Percentiles rank a stretch among this genome's conserved stretches.
These are phyloP conservation scores for Dasypus novemcinctus DNA, from an alignment of 2,113 vertebrate species.

Conservation along the genomic window DNA sequence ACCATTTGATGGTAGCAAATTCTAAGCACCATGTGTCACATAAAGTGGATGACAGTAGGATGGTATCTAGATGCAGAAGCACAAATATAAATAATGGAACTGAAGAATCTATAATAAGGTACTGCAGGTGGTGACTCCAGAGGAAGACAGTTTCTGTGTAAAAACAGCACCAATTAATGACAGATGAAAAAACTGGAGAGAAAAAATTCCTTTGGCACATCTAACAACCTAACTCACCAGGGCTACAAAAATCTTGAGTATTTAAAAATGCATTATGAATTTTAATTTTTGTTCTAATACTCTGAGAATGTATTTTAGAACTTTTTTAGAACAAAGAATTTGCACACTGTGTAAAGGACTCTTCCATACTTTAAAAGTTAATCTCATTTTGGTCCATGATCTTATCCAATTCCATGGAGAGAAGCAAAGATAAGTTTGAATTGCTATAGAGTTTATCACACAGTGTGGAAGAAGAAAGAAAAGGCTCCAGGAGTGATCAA, in stretches of 20 bases:
- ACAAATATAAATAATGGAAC: slow-evolving; percentile 65
- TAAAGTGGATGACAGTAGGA: slow-evolving; percentile 49
- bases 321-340: slow-evolving; percentile 24
- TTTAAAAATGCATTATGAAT: slow-evolving; percentile 69
- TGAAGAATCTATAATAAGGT: slow-evolving; percentile 69
- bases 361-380: slow-evolving; percentile 33
- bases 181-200: slow-evolving; percentile 47
- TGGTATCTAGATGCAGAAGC: slow-evolving; percentile 36
- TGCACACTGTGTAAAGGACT: neutral
- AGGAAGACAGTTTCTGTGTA: slow-evolving; percentile 58
- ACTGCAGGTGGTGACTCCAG: slow-evolving; percentile 58
- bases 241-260: slow-evolving; percentile 66
- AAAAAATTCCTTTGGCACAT: slow-evolving; percentile 36
- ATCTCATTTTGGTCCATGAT: slow-evolving; percentile 24
- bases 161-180: slow-evolving; percentile 63
- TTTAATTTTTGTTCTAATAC: slow-evolving; percentile 66
- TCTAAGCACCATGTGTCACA: slow-evolving; percentile 57
- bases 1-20: slow-evolving; percentile 50
- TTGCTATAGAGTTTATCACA: neutral
- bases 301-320: slow-evolving; percentile 36
- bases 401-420: slow-evolving; percentile 16
- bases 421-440: slow-evolving; percentile 3
- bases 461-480: neutral
- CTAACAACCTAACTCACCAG: slow-evolving; percentile 58
- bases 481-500: neutral